A percentile compares a stretch with the other conserved stretches of the same genome.
Conservation (phyloP, 2,113 vertebrate genomes). For the Cygnus buccinator region DNA sequence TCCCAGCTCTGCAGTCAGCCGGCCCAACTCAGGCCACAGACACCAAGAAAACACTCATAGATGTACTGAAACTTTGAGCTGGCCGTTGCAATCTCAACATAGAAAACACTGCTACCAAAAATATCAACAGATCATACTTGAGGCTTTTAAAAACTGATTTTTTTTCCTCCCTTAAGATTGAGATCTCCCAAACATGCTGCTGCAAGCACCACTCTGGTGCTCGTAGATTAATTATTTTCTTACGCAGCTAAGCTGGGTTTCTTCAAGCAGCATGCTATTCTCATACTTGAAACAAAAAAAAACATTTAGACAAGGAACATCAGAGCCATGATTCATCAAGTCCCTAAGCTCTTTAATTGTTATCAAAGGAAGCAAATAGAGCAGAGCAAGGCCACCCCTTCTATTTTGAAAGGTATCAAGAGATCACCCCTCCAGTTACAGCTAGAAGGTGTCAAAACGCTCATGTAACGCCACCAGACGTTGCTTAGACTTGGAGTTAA, state of each 20-base stretch:
- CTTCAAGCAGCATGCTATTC: constrained; percentile 18
- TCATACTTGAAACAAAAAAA: constrained; percentile 8
- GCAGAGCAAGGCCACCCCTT: background rate
- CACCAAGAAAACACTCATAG: background rate
- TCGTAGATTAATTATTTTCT: constrained; percentile 30
- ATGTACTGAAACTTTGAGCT: background rate
- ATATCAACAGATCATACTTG: background rate
- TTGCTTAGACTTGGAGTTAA: background rate
- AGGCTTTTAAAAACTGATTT: background rate
- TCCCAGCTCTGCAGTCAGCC: background rate
- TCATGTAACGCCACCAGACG: background rate
- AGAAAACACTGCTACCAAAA: background rate
- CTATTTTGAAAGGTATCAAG: constrained; percentile 1
- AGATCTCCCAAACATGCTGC: background rate
- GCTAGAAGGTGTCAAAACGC: background rate
- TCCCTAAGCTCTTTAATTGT: background rate
- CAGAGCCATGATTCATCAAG: background rate
- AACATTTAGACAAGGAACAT: constrained; percentile 23
- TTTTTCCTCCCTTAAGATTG: background rate
- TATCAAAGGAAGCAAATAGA: constrained; percentile 6
- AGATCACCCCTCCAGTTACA: background rate
- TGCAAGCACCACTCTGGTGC: background rate
- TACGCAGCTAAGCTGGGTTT: background rate
- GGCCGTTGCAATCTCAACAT: background rate
- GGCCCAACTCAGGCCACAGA: background rate